Evolutionary conservation across 2,797 vertebrate species (phyloP), one percentile per base, ranked within the genome.

Genomic region (Megalops cyprinoides): DNA sequence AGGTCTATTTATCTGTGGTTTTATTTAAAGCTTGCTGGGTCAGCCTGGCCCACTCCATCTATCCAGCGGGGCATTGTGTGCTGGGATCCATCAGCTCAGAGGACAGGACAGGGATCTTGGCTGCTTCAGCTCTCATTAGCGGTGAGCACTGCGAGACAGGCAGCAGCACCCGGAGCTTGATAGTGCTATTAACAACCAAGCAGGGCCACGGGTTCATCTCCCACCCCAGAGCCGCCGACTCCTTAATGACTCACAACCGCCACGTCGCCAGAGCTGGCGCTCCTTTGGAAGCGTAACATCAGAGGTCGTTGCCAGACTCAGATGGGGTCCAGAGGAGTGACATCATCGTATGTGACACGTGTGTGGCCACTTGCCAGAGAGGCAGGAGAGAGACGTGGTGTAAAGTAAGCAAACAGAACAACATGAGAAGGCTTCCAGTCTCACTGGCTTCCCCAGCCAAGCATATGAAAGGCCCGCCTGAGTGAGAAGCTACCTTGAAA

Each of bases 401-500:
- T n/a, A n/a, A n/a, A n/a, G n/a, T n/a, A n/a, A n/a, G n/a, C n/a
- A n/a, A n/a, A n/a, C n/a, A n/a, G n/a, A n/a, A n/a, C 51, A 69
- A 44, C 65, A 73, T 60, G 55, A 78, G 77, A 53, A 49, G 75
- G 58, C 37, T 4, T 76, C 34, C 51, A n/a, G n/a, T n/a, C n/a
- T n/a, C n/a, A n/a, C n/a, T n/a, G n/a, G n/a, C n/a, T n/a, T n/a
- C n/a, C n/a, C n/a, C n/a, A n/a, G n/a, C n/a, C n/a, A n/a, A n/a
- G n/a, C n/a, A n/a, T n/a, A n/a, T 58, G 10, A 28, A 7, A 9
- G 9, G 9, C 10, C 46, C 46, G 10, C 10, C 4, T 4, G 4
- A 48, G 46, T 34, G 60, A 65, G 60, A 65, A 65, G 15, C 28
- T 31, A 65, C 60, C 28, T 31, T 12, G 0, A 12, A 4, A 65